Percentiles rank a stretch among this genome's conserved stretches.
These are phyloP conservation scores for Alectoris magna DNA, from an alignment of 2,797 vertebrate species.

Conservation along the genomic window DNA sequence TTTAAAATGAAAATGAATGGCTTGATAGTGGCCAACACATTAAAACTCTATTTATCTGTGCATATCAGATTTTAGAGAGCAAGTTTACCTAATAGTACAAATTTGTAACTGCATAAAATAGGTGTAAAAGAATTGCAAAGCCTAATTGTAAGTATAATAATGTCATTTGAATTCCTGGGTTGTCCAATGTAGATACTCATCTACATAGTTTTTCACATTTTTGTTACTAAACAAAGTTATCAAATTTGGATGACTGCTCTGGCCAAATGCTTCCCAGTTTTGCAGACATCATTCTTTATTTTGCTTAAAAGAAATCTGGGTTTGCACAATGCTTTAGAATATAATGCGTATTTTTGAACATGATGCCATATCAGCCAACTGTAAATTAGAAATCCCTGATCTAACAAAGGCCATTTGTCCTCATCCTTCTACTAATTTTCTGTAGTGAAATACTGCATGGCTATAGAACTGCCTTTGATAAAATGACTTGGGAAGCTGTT, in stretches of 20 bases:
- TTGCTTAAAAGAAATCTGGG: neutral
- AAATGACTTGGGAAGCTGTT: neutral
- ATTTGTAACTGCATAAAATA: conserved; percentile 12
- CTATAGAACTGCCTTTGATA: neutral
- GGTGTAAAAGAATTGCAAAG: neutral
- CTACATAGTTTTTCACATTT: neutral
- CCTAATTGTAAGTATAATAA: neutral
- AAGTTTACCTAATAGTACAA: neutral
- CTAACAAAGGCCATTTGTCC: neutral
- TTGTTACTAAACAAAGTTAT: neutral
- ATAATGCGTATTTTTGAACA: neutral
- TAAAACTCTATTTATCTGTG: conserved; percentile 12
- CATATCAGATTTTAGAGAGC: conserved; percentile 5
- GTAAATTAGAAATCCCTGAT: neutral
- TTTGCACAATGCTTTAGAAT: neutral
- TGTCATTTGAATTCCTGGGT: neutral
- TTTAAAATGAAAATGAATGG: conserved; percentile 33
- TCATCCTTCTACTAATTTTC: neutral
- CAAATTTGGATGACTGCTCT: neutral
- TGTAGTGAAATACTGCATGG: neutral
- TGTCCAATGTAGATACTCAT: neutral
- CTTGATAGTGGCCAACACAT: neutral
- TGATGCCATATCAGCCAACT: neutral
- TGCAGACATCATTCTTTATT: neutral
- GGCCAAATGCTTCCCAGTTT: neutral